These are phyloP conservation scores for Lepus europaeus DNA, from an alignment of 2,113 vertebrate genomes.

Conservation along the genomic window DNA sequence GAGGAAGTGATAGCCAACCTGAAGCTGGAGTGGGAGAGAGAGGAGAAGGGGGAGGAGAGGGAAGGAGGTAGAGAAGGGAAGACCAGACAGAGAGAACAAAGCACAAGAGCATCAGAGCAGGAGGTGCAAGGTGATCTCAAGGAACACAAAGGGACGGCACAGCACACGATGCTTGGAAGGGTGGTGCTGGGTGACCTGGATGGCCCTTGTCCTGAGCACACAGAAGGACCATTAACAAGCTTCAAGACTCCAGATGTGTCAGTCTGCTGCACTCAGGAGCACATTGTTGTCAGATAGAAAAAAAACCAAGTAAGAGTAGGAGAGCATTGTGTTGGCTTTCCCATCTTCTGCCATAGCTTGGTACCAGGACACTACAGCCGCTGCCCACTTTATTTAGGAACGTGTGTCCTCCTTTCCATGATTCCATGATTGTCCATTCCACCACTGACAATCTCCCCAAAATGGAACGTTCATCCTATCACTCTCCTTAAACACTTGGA, in stretches of 20 bases:
- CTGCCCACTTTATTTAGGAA: not conserved
- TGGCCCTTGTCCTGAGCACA: not conserved
- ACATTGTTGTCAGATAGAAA: fast-evolving
- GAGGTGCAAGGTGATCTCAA: not conserved
- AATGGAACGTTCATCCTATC: not conserved
- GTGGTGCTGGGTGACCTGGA: not conserved
- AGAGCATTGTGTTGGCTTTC: fast-evolving
- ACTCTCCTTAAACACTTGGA: not conserved
- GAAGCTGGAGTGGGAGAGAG: not conserved
- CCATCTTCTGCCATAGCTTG: fast-evolving
- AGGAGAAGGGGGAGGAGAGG: fast-evolving
- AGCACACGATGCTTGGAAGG: too few species aligned
- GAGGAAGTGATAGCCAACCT: not conserved
- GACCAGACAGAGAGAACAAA: not conserved
- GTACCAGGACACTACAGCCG: not conserved
- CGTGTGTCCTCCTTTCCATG: fast-evolving
- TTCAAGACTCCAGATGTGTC: not conserved
- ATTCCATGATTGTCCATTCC: not conserved
- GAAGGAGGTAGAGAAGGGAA: too few species aligned
- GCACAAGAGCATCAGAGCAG: not conserved
- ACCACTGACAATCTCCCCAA: not conserved
- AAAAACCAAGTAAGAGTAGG: not conserved
- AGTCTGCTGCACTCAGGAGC: not conserved
- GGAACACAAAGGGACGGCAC: not conserved
- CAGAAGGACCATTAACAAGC: not conserved